These are phyloP conservation scores for Manis crassicaudata DNA, from an alignment of 2,797 vertebrate species.

Conservation along the genomic window DNA sequence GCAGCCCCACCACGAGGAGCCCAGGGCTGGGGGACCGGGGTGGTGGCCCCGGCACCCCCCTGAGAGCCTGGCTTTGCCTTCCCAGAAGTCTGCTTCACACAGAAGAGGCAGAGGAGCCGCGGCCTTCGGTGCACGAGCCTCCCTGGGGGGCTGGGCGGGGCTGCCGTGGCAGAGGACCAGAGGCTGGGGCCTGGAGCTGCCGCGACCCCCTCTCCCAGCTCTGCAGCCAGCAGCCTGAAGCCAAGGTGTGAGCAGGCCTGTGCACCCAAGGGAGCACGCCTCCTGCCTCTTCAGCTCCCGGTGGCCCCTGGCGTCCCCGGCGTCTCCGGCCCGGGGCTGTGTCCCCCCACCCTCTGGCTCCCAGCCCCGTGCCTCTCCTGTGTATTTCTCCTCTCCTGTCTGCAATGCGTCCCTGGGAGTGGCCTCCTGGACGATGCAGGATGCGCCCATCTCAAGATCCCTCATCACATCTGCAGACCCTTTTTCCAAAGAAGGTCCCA, in stretches of 20 bases:
- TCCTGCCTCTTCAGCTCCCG: background rate
- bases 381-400: background rate
- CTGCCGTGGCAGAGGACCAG: background rate
- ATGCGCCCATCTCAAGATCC: background rate
- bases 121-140: background rate
- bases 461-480: background rate
- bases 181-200: accelerated
- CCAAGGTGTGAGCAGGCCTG: background rate
- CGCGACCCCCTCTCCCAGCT: background rate
- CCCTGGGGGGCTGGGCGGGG: no score
- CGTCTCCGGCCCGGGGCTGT: accelerated
- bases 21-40: background rate
- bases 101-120: background rate
- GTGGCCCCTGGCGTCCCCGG: background rate
- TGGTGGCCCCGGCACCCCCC: accelerated
- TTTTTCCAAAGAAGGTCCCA: background rate
- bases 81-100: background rate
- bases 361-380: background rate
- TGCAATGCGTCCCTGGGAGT: accelerated
- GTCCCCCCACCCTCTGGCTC: background rate
- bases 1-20: background rate
- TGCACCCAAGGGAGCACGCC: background rate
- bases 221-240: background rate
- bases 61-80: background rate
- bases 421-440: background rate